Base-by-base conservation (phyloP, 1,140 invertebrate genomes). In the Lethrus apterus region DNA sequence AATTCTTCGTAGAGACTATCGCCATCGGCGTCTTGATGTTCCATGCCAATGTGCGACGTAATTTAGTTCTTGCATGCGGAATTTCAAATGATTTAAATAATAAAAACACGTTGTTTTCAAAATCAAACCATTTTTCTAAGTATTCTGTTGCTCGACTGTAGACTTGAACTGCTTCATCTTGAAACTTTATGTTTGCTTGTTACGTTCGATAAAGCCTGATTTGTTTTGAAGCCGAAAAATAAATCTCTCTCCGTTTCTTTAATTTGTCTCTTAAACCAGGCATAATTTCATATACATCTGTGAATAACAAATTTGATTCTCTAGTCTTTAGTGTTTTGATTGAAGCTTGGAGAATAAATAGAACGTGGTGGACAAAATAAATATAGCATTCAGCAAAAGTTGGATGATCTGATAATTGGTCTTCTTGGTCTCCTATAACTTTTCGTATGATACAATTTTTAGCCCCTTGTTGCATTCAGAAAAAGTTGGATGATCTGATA, bases 1-100 rank as follows among this genome's bases (percentile, higher is more conserved):
- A 41, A 18, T 41, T 41, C 38, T 41, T 41, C 38, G 26, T 41
- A 41, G 26, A 38, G 35, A 38, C 14, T n/a, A 38, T 38, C 35
- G 14, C 20, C 35, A 38, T 38, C 35, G 20, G 35, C 19, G 19
- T 38, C 35, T 38, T 38, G 35, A 38, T n/a, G 19, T n/a, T 38
- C 20, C 15, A 38, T 38, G n/a, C n/a, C n/a, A n/a, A n/a, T n/a
- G n/a, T n/a, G n/a, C n/a, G n/a, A n/a, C n/a, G 20, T 14, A 38
- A 38, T 38, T 19, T 20, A 38, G 19, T 38, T 38, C 35, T 23
- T 14, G 35, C 18, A 38, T 19, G 17, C 19, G 35, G 10, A 14
- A 14, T 38, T 21, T 38, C 35, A 38, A 38, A 38, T 38, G 20
- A 19, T 38, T 21, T 19, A 38, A 38, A 38, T 21, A 38, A 41